Conservation (phyloP, 1,140 invertebrate genomes). For the Daktulosphaira vitifoliae region DNA sequence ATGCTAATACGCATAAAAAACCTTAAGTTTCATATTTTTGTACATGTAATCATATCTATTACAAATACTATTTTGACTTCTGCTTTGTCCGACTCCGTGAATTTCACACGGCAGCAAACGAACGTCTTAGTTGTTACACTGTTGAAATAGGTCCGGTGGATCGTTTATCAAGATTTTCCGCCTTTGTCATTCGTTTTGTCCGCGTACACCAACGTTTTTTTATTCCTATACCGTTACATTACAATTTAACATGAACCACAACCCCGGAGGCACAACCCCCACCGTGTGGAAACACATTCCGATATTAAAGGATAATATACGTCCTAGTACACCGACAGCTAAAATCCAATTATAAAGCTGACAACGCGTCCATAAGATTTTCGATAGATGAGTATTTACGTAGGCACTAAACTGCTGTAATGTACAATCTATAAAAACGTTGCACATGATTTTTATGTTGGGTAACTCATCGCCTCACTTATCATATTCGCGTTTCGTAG, state of each 20-base stretch:
- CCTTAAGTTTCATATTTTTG: too few relatives aligned
- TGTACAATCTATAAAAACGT: too few relatives aligned
- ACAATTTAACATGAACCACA: constrained; percentile 11
- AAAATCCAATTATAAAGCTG: neutral
- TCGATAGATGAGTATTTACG: too few relatives aligned
- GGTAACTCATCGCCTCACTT: too few relatives aligned
- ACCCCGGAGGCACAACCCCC: neutral
- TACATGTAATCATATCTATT: too few relatives aligned
- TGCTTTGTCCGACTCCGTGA: neutral
- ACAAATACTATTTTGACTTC: too few relatives aligned
- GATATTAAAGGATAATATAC: neutral
- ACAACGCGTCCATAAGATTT: neutral
- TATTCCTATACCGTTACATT: neutral
- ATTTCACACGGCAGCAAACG: constrained; percentile 12
- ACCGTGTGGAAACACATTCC: neutral
- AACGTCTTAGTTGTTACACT: neutral
- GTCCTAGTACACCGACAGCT: neutral
- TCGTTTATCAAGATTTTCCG: constrained; percentile 28
- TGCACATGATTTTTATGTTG: too few relatives aligned
- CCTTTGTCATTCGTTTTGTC: constrained; percentile 26
- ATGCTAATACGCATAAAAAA: too few relatives aligned
- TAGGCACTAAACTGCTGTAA: too few relatives aligned
- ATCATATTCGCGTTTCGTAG: too few relatives aligned
- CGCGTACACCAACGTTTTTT: neutral
- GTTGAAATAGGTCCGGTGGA: constrained; percentile 1